phyloP scores from a whole-genome alignment of 2,797 vertebrate genomes.

The Dipus sagitta region DNA sequence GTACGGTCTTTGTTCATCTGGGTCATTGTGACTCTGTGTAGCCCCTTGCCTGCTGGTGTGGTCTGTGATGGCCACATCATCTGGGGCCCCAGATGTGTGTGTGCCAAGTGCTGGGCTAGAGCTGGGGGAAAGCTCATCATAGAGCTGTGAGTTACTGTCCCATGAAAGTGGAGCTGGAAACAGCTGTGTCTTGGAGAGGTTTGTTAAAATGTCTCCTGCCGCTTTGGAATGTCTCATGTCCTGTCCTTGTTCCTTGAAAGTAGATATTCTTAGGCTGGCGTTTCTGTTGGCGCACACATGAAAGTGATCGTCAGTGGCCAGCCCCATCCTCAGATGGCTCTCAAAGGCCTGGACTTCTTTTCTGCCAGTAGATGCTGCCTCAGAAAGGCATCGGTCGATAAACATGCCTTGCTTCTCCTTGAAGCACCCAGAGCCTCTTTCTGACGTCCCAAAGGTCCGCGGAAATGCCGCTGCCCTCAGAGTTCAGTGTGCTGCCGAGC shows the following conservation, averaged over 20 bases:
- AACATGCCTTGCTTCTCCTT: conserved; percentile 78
- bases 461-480: conserved; percentile 81
- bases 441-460: conserved; percentile 82
- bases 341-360: conserved; percentile 69
- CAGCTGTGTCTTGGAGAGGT: conserved; percentile 59
- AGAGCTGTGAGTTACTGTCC: neutral
- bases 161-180: fast-evolving
- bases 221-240: conserved; percentile 31
- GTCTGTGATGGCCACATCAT: neutral
- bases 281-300: conserved; percentile 82
- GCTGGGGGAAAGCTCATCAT: neutral
- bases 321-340: conserved; percentile 64
- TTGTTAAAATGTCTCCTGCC: conserved; percentile 79
- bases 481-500: conserved; percentile 60
- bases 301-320: conserved; percentile 72
- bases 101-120: neutral
- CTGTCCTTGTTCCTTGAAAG: conserved; percentile 76
- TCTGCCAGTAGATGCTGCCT: conserved; percentile 57
- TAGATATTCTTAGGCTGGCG: conserved; percentile 76
- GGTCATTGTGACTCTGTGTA: no score
- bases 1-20: no score
- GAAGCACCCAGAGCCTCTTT: conserved; percentile 80
- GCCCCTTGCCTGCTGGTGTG: neutral
- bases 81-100: fast-evolving
- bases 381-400: conserved; percentile 74